Evolutionary conservation across 2,888 invertebrate genomes (phyloP).

Genomic region (Hololepta plana): DNA sequence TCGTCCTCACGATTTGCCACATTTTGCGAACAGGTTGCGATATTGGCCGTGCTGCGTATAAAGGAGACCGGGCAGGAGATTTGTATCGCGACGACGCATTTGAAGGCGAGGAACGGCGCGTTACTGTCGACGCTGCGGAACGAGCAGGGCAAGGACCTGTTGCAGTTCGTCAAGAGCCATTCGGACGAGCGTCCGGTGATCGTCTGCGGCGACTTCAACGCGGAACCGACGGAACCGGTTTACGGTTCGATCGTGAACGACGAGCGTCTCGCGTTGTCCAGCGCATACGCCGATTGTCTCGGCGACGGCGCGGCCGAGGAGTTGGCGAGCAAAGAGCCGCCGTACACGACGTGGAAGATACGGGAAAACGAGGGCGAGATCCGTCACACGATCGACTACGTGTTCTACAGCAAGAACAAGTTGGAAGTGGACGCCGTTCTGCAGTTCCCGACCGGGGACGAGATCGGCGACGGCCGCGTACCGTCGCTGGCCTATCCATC

Average conservation of each 20-base stretch:
- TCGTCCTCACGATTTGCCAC: no score
- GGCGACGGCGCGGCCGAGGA: conserved; percentile 18
- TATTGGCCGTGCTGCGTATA: conserved; percentile 35
- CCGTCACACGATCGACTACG: conserved; percentile 59
- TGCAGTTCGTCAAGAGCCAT: conserved; percentile 34
- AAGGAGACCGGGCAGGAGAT: conserved; percentile 38
- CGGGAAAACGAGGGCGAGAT: conserved; percentile 51
- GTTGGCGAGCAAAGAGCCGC: conserved; percentile 45
- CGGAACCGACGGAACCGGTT: conserved; percentile 51
- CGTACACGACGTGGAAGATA: conserved; percentile 61
- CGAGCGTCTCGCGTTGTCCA: conserved; percentile 24
- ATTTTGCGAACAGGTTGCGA: conserved; percentile 46
- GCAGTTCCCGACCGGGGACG: conserved; percentile 42
- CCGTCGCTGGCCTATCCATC: conserved; percentile 54
- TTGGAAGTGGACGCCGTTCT: conserved; percentile 37
- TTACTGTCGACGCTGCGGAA: conserved; percentile 46
- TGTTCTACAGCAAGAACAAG: conserved; percentile 40
- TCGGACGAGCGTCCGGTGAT: conserved; percentile 37
- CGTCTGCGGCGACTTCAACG: conserved; percentile 61
- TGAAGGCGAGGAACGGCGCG: conserved; percentile 53
- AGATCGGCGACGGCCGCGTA: conserved; percentile 45
- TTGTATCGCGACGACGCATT: conserved; percentile 51
- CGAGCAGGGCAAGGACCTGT: conserved; percentile 50
- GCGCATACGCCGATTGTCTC: conserved; percentile 32
- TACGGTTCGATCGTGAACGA: conserved; percentile 38